phyloP scores from a whole-genome alignment of 2,113 vertebrate genomes.

The Philantomba maxwellii region DNA sequence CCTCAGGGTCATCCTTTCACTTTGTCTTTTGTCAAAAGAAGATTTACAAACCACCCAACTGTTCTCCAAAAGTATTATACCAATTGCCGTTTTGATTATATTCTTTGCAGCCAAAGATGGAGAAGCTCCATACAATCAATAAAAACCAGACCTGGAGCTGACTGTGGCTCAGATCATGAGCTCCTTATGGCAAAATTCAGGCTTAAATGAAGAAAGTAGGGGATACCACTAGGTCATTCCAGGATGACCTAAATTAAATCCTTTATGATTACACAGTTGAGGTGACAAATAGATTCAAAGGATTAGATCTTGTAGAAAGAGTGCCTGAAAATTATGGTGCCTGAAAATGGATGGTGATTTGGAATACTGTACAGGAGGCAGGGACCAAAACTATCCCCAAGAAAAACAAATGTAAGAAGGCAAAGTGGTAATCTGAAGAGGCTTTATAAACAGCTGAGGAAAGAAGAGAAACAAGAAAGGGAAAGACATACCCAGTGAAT shows the following conservation, averaged over 20 bases:
- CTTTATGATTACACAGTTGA: neutral
- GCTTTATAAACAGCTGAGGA: neutral
- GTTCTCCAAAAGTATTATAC: neutral
- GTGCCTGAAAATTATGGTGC: neutral
- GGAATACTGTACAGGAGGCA: neutral
- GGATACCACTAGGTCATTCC: neutral
- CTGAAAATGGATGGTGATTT: neutral
- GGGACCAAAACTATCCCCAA: neutral
- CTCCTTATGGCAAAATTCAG: neutral
- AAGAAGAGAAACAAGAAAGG: neutral
- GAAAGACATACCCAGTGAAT: neutral
- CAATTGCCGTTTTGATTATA: neutral
- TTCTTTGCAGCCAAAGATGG: neutral
- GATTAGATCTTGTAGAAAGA: neutral
- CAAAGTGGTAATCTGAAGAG: neutral
- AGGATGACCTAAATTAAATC: neutral
- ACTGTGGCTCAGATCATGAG: neutral
- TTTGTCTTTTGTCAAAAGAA: neutral
- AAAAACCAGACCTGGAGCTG: neutral
- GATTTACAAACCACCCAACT: neutral
- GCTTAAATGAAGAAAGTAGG: neutral
- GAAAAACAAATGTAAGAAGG: neutral
- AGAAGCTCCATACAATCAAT: neutral
- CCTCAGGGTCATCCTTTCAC: neutral
- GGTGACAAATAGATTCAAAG: neutral